These are phyloP conservation scores for Acanthurus leucopareius DNA, from an alignment of 2,797 vertebrate species.

Conservation along the genomic window DNA sequence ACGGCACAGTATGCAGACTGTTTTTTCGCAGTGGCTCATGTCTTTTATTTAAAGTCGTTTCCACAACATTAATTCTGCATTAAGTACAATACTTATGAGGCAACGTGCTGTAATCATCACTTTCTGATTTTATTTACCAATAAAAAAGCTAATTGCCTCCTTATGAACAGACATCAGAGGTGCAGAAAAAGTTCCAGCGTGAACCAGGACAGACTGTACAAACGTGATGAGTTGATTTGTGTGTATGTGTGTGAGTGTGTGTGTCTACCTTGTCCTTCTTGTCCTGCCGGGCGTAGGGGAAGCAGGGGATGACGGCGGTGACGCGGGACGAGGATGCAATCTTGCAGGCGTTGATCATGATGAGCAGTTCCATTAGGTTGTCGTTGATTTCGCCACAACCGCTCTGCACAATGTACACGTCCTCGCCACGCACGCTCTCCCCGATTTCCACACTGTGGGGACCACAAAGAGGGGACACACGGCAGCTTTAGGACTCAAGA, in stretches of 20 bases:
- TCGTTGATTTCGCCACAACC: slow-evolving; percentile 97
- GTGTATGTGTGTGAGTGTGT: not conserved
- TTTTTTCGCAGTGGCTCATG: too few relatives aligned
- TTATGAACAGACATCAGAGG: not conserved
- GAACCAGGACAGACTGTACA: not conserved
- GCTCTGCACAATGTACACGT: slow-evolving; percentile 96
- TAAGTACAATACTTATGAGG: not conserved
- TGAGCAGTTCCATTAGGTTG: slow-evolving; percentile 96
- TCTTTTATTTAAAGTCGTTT: not conserved
- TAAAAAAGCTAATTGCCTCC: not conserved
- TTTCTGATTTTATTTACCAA: not conserved
- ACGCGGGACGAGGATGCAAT: slow-evolving; percentile 95
- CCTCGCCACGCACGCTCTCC: slow-evolving; percentile 95
- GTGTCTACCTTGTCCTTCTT: slow-evolving; percentile 94
- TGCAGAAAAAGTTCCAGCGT: not conserved
- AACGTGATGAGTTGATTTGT: not conserved
- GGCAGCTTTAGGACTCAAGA: not conserved
- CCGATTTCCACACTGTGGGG: slow-evolving; percentile 94
- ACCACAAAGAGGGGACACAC: not conserved
- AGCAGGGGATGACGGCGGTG: slow-evolving; percentile 96
- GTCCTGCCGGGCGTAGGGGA: slow-evolving; percentile 95
- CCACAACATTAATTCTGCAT: not conserved
- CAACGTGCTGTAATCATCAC: not conserved
- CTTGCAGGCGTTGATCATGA: slow-evolving; percentile 98
- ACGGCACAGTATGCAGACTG: too few relatives aligned